Percentiles rank a stretch among this genome's conserved stretches.
Conservation (phyloP, 1,140 invertebrate species). For the Pseudomyrmex pallidus region DNA sequence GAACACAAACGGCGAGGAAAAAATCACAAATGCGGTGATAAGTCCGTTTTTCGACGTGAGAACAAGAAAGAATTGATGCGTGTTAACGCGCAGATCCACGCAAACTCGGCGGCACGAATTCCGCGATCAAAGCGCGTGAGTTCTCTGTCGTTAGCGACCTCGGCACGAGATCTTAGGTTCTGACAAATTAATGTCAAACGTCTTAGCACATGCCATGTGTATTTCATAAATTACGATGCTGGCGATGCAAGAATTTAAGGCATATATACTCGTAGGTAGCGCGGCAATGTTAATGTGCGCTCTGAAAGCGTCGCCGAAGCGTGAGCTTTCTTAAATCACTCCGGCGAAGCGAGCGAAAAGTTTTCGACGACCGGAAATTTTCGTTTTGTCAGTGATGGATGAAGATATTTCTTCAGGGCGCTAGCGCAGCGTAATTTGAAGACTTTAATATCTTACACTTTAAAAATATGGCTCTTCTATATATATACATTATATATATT, state of each 20-base stretch:
- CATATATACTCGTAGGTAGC: background rate
- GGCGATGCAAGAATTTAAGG: slow-evolving; percentile 24
- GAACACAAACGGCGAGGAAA: slow-evolving; percentile 20
- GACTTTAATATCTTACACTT: background rate
- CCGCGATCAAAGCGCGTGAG: slow-evolving; percentile 21
- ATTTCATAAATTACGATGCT: slow-evolving; percentile 1
- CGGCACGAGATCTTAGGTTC: background rate
- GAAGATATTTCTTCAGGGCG: slow-evolving; percentile 1
- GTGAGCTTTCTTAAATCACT: background rate
- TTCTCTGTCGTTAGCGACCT: slow-evolving; percentile 30
- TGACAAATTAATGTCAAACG: slow-evolving; percentile 13
- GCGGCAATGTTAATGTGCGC: background rate
- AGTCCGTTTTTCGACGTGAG: slow-evolving; percentile 19
- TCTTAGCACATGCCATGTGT: background rate
- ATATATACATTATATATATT: background rate
- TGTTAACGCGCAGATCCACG: background rate
- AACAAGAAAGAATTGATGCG: slow-evolving; percentile 24
- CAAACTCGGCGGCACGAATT: background rate
- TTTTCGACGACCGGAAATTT: background rate
- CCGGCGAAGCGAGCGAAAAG: background rate
- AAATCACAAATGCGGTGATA: slow-evolving; percentile 16
- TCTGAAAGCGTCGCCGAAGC: slow-evolving; percentile 3
- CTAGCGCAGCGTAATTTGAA: background rate
- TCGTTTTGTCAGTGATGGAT: background rate
- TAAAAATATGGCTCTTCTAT: background rate